Conservation (phyloP, 1,140 invertebrate species). For the Rhynchophorus ferrugineus region DNA sequence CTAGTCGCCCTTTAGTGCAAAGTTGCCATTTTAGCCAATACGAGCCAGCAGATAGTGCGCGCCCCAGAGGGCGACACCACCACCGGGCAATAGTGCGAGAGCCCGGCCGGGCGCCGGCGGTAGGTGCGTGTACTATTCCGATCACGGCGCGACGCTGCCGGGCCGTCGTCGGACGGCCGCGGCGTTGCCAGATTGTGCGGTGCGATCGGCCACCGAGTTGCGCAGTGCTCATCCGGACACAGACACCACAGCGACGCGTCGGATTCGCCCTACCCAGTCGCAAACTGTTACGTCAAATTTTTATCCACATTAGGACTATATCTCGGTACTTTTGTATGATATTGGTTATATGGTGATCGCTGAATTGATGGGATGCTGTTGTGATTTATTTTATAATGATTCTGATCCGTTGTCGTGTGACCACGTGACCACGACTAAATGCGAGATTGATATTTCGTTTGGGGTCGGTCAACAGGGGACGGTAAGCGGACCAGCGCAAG, state of each 20-base stretch:
- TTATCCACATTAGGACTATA: constrained; percentile 31
- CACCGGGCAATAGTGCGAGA: not conserved
- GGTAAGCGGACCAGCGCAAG: no score
- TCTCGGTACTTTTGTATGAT: constrained; percentile 38
- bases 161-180: not conserved
- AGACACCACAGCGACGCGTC: constrained; percentile 7
- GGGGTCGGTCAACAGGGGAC: no score
- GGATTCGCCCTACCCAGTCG: constrained; percentile 2
- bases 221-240: constrained; percentile 39
- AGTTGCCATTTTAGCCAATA: constrained; percentile 1
- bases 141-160: constrained; percentile 3
- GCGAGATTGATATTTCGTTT: constrained; percentile 7
- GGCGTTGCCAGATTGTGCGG: constrained; percentile 1
- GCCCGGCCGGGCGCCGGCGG: no score
- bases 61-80: not conserved
- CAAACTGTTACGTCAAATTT: constrained; percentile 38
- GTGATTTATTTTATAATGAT: constrained; percentile 5
- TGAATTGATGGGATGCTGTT: constrained; percentile 12
- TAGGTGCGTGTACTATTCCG: constrained; percentile 3
- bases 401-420: not conserved
- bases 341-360: constrained; percentile 6
- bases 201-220: constrained; percentile 14
- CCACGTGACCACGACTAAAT: not conserved
- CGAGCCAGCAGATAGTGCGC: constrained; percentile 1
- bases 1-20: constrained; percentile 4